phyloP scores from a whole-genome alignment of 1,140 invertebrate species.

The Mactra quadrangularis region DNA sequence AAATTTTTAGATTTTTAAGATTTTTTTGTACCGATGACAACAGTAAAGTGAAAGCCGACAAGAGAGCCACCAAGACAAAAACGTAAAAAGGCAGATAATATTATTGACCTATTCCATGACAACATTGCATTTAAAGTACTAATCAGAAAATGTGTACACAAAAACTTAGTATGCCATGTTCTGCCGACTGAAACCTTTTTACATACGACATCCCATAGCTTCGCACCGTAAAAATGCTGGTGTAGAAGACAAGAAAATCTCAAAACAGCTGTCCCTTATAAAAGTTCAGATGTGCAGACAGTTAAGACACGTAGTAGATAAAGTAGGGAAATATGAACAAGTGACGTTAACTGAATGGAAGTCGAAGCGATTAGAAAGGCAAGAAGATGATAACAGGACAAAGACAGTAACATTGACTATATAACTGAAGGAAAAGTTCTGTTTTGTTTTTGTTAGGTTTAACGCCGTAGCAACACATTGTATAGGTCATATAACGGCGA shows the following conservation, averaged over 20 bases:
- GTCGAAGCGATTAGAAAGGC: neutral
- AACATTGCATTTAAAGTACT: neutral
- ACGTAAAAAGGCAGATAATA: neutral
- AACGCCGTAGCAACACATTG: too few relatives aligned
- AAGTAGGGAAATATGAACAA: neutral
- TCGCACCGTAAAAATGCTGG: slow-evolving; percentile 21
- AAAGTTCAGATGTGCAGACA: neutral
- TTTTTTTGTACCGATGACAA: slow-evolving; percentile 10
- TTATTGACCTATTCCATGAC: neutral
- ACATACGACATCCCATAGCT: neutral
- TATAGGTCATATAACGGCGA: too few relatives aligned
- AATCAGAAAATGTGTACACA: neutral
- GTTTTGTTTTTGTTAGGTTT: too few relatives aligned
- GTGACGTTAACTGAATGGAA: neutral
- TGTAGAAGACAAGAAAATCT: slow-evolving; percentile 47
- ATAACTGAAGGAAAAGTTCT: neutral
- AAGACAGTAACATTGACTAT: neutral
- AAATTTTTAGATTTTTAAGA: too few relatives aligned
- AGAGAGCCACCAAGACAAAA: neutral
- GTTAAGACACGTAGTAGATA: neutral
- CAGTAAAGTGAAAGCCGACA: neutral
- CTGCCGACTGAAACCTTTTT: slow-evolving; percentile 28
- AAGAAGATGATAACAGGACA: too few relatives aligned
- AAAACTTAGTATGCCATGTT: slow-evolving; percentile 31
- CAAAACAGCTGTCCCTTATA: neutral